Evolutionary conservation across 2,797 vertebrate species (phyloP), one percentile per base, ranked within the genome.

Genomic region (Tadarida brasiliensis): DNA sequence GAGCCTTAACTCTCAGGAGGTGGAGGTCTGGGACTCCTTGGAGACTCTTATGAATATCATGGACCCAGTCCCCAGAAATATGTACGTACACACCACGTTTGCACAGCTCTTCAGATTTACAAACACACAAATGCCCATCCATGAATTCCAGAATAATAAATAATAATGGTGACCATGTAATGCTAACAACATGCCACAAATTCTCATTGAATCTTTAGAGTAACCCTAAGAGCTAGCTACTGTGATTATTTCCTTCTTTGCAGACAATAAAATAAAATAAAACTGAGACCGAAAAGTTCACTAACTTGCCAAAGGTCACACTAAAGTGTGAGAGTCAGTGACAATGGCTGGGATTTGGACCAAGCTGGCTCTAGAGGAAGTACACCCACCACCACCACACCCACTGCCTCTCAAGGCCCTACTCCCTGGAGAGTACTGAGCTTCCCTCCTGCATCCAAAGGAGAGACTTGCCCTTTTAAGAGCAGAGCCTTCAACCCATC

Each of bases 161-260:
- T 47, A 91, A 17, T 39, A 83, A 67, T 30, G 16, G 47, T 70
- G 61, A 90, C 11, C 1, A 15, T 30, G 49, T 39, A 59, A 24
- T n/a, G 17, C 33, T 57, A 57, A 49, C 16, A 47, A 2, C 16
- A 9, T 20, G 22, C 28, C 24, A 67, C 0, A 88, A 57, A 77
- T 63, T 67, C 35, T 90, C n/a, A 77, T 39, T 90, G 91, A 49
- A 71, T 74, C 11, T 67, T 88, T 83, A 76, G 0, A 86, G 33
- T 56, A 90, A 80, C 28, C 1, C 3, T 24, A n/a, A 59, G n/a
- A 87, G 76, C 1, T 26, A 61, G 5, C 33, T 33, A 33, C 12
- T 83, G 8, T 33, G 84, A 24, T 47, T 54, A 33, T 68, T 82
- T 90, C n/a, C 56, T 67, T 17, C 30, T 65, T 59, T 86, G 68